Evolutionary conservation across 2,888 invertebrate species (phyloP).

Genomic region (Perizoma flavofasciatum): DNA sequence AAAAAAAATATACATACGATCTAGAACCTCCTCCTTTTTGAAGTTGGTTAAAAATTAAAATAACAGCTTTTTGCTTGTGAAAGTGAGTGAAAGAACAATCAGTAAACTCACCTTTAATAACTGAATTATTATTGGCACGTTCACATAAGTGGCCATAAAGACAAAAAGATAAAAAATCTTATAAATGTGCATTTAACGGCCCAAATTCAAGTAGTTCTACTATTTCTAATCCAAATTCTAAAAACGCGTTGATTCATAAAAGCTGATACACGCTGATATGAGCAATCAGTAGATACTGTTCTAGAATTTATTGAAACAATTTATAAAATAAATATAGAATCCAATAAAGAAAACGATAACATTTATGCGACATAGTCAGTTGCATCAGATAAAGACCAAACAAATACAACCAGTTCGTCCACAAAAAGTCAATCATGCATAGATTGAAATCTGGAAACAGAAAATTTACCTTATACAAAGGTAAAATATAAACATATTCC

Average conservation of each 20-base stretch:
- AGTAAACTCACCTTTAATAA: too few species aligned
- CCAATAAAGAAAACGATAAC: neutral
- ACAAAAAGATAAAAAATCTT: too few species aligned
- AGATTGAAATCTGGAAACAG: conserved; percentile 12
- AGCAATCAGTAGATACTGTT: conserved; percentile 1
- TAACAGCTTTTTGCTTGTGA: too few species aligned
- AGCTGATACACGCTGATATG: neutral
- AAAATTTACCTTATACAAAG: neutral
- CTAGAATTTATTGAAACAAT: neutral
- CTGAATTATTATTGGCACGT: too few species aligned
- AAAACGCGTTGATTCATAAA: neutral
- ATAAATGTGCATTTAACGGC: too few species aligned
- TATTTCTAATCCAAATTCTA: too few species aligned
- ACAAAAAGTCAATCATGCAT: conserved; percentile 11
- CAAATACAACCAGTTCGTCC: conserved; percentile 14
- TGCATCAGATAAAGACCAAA: conserved; percentile 9
- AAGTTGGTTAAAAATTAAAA: neutral
- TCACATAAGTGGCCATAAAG: too few species aligned
- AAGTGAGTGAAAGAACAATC: too few species aligned
- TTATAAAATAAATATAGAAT: neutral
- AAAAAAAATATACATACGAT: neutral
- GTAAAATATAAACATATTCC: conserved; percentile 10
- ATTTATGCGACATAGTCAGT: neutral
- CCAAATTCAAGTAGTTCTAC: too few species aligned
- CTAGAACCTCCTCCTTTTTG: too few species aligned